Percentiles rank a stretch among this genome's conserved stretches.
These are phyloP conservation scores for Caiman crocodilus DNA, from an alignment of 2,797 vertebrate species.

Conservation along the genomic window DNA sequence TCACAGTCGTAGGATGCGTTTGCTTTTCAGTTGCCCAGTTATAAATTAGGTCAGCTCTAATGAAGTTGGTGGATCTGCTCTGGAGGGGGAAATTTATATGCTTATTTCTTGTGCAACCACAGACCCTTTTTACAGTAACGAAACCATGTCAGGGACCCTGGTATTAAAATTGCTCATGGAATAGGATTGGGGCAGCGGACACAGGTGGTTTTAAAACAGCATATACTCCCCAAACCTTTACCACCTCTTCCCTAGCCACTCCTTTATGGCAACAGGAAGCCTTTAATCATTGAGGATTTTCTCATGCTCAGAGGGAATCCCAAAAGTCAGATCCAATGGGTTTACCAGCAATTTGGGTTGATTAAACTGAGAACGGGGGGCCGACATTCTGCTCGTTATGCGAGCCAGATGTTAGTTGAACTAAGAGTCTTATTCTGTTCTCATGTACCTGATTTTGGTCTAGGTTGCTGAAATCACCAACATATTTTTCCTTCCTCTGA, in stretches of 20 bases:
- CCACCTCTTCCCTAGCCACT: background rate
- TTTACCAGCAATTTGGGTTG: background rate
- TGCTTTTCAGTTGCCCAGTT: accelerated
- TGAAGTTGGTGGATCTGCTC: background rate
- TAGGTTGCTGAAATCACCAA: background rate
- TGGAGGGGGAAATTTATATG: background rate
- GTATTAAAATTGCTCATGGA: background rate
- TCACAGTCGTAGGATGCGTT: background rate
- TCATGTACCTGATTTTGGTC: background rate
- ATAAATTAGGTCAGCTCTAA: background rate
- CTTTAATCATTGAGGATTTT: background rate
- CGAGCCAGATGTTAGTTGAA: background rate
- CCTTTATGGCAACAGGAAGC: background rate
- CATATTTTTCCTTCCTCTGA: background rate
- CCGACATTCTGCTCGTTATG: background rate
- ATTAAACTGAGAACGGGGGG: background rate
- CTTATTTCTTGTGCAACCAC: background rate
- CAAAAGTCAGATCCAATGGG: background rate
- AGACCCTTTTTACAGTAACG: background rate
- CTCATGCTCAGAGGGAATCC: background rate
- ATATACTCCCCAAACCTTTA: background rate
- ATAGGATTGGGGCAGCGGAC: background rate
- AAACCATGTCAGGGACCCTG: background rate
- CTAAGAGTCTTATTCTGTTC: background rate
- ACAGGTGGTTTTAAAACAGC: background rate